Conservation (phyloP, 2,113 vertebrate genomes). For the Dunckerocampus dactyliophorus region DNA sequence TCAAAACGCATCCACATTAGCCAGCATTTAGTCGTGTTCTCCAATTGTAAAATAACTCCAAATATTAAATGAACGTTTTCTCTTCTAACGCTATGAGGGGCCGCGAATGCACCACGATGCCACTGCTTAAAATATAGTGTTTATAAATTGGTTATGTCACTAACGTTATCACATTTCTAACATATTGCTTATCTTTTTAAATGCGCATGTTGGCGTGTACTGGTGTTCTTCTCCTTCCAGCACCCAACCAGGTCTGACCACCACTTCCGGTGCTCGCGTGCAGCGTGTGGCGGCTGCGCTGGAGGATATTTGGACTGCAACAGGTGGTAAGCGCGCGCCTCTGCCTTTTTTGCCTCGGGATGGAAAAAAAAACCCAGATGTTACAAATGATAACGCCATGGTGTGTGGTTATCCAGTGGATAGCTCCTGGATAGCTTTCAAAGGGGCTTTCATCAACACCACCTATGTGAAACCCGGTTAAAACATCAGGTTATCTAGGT, state of each 20-base stretch:
- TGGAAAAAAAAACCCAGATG: conserved; percentile 39
- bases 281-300: conserved; percentile 51
- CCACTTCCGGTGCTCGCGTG: conserved; percentile 54
- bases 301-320: conserved; percentile 70
- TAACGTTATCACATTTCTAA: no score
- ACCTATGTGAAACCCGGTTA: no score
- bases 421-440: background rate
- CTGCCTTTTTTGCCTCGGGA: conserved; percentile 31
- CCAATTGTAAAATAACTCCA: no score
- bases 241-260: conserved; percentile 6
- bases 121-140: background rate
- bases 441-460: conserved; percentile 12
- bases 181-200: background rate
- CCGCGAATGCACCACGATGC: background rate
- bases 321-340: conserved; percentile 74
- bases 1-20: background rate
- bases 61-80: conserved; percentile 4
- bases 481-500: no score
- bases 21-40: no score
- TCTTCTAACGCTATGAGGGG: conserved; percentile 20
- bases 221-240: conserved; percentile 13
- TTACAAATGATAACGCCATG: conserved; percentile 45
- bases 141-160: conserved; percentile 16
- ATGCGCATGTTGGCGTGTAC: conserved; percentile 16
- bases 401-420: conserved; percentile 13